Evolutionary conservation across 2,113 vertebrate species (phyloP), one percentile per base, ranked within the genome.

Genomic region (Tor tambroides): DNA sequence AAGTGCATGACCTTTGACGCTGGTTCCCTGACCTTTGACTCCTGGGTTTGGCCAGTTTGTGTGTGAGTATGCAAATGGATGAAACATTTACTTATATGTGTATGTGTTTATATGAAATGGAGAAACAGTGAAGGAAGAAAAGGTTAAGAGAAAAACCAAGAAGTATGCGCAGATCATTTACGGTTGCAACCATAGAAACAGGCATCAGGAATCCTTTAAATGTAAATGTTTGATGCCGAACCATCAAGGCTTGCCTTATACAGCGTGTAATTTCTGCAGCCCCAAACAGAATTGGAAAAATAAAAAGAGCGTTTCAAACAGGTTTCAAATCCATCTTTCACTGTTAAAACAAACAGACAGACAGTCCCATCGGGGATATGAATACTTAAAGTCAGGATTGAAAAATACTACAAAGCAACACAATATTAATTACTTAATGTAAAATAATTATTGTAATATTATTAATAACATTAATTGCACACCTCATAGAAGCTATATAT

Each of bases 1-100:
- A 43, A 67, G 41, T 4, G 5, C 41, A 17, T n/a, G 28, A 35
- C 84, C 84, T 79, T 49, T 78, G 84, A 85, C 74, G 67, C 26
- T 23, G 38, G 74, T 46, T 21, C 43, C 19, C 12, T 51, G 23
- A 32, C 41, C 74, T 77, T 67, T 49, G 41, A 79, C 74, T 41
- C 84, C 43, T 4, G 28, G 17, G 43, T 6, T 51, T 5, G 28
- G 32, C 10, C 41, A 38, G 5, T 51, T 32, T 11, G 30, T 72
- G 43, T 56, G 76, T 35, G 28, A 12, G n/a, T 28, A 4, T 61
- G 35, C 54, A 21, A 21, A 12, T 71, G 28, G 2, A 28, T 26
- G 2, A 17, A 23, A 61, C 15, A 9, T 59, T n/a, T n/a, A 23
- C 21, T 65, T 49, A 1, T 77, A 61, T 32, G 17, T 76, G 15